Conservation (phyloP, 2,888 invertebrate genomes). For the Lissocephala sabroskyi region DNA sequence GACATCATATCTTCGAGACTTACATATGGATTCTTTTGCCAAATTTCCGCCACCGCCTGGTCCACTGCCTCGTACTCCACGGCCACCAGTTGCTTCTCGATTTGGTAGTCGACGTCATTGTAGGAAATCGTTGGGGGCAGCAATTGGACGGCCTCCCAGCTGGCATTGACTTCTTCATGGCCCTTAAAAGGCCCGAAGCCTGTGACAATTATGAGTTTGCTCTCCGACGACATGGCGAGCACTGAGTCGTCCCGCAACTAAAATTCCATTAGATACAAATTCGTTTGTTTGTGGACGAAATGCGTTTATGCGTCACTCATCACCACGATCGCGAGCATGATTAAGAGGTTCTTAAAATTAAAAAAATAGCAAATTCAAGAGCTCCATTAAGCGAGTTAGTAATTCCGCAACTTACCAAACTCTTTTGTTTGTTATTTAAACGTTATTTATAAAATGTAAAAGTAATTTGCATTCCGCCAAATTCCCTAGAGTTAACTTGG, state of each 20-base stretch:
- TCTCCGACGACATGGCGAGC: conserved; percentile 38
- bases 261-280: not conserved
- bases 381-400: no score
- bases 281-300: no score
- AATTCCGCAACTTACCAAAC: no score
- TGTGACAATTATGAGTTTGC: conserved; percentile 74
- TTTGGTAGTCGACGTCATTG: conserved; percentile 70
- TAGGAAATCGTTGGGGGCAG: conserved; percentile 70
- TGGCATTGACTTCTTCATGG: conserved; percentile 79
- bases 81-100: conserved; percentile 76
- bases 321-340: no score
- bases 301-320: no score
- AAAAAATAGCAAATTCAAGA: no score
- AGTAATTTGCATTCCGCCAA: no score
- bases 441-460: no score
- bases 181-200: conserved; percentile 86
- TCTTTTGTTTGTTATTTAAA: no score
- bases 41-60: conserved; percentile 76
- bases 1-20: conserved; percentile 25
- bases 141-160: conserved; percentile 83
- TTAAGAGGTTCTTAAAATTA: no score
- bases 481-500: no score
- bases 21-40: conserved; percentile 79
- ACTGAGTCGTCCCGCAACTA: no score
- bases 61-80: conserved; percentile 80